A percentile compares a stretch with the other conserved stretches of the same genome.
Evolutionary conservation across 2,888 invertebrate genomes (phyloP).

Genomic region (Cerceris rybyensis): DNA sequence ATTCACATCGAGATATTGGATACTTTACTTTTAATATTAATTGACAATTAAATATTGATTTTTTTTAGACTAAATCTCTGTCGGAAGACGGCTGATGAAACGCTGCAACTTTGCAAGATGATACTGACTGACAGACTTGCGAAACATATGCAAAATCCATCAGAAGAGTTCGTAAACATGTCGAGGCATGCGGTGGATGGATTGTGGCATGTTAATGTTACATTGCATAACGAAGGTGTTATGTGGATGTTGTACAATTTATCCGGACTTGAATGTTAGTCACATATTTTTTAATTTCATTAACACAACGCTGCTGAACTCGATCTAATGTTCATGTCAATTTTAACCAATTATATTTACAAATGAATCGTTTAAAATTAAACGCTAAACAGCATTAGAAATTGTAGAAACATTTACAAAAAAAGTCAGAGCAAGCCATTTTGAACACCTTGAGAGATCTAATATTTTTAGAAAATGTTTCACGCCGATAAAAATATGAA

Average conservation of each 20-base stretch:
- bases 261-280: slow-evolving; percentile 73
- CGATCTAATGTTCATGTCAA: no score
- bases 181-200: slow-evolving; percentile 85
- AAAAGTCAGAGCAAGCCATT: no score
- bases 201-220: slow-evolving; percentile 86
- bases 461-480: no score
- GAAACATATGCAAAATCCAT: slow-evolving; percentile 84
- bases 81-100: slow-evolving; percentile 85
- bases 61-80: slow-evolving; percentile 86
- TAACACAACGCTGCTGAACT: no score
- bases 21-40: no score
- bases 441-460: no score
- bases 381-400: no score
- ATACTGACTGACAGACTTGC: slow-evolving; percentile 84
- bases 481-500: no score
- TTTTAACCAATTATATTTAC: no score
- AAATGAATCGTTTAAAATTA: no score
- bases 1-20: no score
- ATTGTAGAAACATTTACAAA: no score
- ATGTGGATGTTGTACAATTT: slow-evolving; percentile 83
- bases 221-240: slow-evolving; percentile 83
- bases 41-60: not conserved
- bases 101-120: slow-evolving; percentile 83
- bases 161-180: slow-evolving; percentile 85
- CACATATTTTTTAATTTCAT: not conserved